Evolutionary conservation across 2,797 vertebrate genomes (phyloP).

Genomic region (Capromys pilorides): DNA sequence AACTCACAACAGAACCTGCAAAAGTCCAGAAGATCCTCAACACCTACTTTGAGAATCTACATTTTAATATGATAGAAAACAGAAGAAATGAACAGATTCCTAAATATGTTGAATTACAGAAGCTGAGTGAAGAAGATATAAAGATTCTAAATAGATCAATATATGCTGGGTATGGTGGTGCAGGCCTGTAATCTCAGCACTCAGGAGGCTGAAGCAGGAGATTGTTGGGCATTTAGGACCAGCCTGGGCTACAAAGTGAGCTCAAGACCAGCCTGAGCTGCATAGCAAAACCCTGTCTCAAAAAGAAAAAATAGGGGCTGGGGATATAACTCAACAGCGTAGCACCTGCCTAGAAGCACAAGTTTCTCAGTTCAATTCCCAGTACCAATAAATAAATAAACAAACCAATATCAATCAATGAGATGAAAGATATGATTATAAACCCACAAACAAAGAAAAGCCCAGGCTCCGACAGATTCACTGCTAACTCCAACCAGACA

Average conservation of each 20-base stretch:
- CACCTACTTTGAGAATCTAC: not conserved
- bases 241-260: no score
- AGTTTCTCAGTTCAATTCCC: no score
- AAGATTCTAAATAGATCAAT: not conserved
- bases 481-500: not conserved
- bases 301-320: no score
- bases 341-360: no score
- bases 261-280: no score
- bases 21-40: not conserved
- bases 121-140: not conserved
- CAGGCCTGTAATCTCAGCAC: no score
- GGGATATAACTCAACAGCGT: no score
- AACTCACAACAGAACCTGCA: not conserved
- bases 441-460: not conserved
- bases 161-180: no score
- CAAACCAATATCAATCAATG: not conserved
- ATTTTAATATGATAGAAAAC: not conserved
- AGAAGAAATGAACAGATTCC: not conserved
- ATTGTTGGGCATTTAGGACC: no score
- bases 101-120: not conserved
- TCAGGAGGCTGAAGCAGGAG: no score
- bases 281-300: no score
- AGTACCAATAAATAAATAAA: not conserved
- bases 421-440: not conserved
- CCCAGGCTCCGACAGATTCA: not conserved